Evolutionary conservation across 1,140 invertebrate genomes (phyloP).

Genomic region (Helicoverpa zea): DNA sequence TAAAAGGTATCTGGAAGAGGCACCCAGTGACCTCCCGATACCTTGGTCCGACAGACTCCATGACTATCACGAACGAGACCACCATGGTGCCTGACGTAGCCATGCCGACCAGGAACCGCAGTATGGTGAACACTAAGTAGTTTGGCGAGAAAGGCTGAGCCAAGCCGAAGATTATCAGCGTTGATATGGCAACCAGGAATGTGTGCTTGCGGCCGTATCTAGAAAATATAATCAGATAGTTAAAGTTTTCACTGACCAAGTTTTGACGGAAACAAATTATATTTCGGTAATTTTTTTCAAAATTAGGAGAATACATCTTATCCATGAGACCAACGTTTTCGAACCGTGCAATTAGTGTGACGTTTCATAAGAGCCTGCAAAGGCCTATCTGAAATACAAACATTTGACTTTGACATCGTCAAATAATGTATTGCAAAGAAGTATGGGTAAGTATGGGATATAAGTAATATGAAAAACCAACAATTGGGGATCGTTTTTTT

Average conservation of each 20-base stretch:
- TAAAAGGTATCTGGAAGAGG: conserved; percentile 85
- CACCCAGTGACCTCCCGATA: conserved; percentile 81
- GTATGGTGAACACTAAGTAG: conserved; percentile 87
- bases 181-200: conserved; percentile 85
- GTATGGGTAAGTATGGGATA: no score
- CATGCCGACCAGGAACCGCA: conserved; percentile 88
- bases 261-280: no score
- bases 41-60: conserved; percentile 80
- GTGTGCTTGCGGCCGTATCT: conserved; percentile 89
- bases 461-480: no score
- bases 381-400: no score
- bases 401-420: no score
- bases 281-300: no score
- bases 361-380: no score
- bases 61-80: conserved; percentile 87
- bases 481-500: no score
- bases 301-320: no score
- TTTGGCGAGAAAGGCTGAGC: conserved; percentile 87
- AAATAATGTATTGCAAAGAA: no score
- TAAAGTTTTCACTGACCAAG: neutral
- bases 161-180: conserved; percentile 87
- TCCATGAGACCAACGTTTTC: no score
- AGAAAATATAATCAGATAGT: conserved; percentile 52
- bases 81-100: conserved; percentile 89
- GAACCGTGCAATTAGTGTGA: no score